These are phyloP conservation scores for Sebastes oblongus DNA, from an alignment of 2,797 vertebrate species.

Conservation along the genomic window DNA sequence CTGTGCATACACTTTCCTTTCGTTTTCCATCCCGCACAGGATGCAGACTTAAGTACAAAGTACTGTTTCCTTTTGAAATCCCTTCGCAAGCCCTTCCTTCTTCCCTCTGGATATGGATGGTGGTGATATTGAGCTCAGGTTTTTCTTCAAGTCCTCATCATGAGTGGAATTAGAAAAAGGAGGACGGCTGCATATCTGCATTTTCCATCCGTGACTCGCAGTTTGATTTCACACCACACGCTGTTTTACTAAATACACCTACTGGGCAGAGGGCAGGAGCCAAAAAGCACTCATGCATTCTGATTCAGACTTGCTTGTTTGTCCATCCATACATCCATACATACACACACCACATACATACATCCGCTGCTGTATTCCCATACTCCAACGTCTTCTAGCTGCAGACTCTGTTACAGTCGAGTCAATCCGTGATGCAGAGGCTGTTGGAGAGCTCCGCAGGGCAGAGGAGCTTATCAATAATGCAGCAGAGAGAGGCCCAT, in stretches of 20 bases:
- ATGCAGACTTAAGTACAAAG: constrained; percentile 22
- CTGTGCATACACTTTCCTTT: constrained; percentile 23
- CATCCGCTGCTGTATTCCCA: constrained; percentile 6
- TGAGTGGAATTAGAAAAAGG: constrained; percentile 20
- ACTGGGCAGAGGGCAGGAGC: constrained; percentile 13
- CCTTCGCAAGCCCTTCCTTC: constrained; percentile 26
- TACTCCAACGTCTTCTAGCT: neutral
- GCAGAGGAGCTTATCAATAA: constrained; percentile 68
- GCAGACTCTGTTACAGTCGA: constrained; percentile 6
- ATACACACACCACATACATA: neutral
- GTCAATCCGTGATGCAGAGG: constrained; percentile 28
- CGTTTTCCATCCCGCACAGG: constrained; percentile 22
- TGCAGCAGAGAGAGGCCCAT: constrained; percentile 57
- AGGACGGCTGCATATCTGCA: constrained; percentile 44
- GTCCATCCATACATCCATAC: neutral
- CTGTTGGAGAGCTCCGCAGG: constrained; percentile 35
- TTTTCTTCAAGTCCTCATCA: constrained; percentile 20
- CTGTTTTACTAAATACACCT: constrained; percentile 47
- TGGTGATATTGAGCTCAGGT: constrained; percentile 22
- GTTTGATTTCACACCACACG: constrained; percentile 53
- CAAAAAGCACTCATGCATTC: constrained; percentile 24
- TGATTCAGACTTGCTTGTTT: neutral
- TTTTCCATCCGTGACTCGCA: constrained; percentile 52
- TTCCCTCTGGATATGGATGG: neutral
- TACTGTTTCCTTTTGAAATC: constrained; percentile 51